Evolutionary conservation across 1,140 invertebrate genomes (phyloP).

Genomic region (Drosophila chauvacae): DNA sequence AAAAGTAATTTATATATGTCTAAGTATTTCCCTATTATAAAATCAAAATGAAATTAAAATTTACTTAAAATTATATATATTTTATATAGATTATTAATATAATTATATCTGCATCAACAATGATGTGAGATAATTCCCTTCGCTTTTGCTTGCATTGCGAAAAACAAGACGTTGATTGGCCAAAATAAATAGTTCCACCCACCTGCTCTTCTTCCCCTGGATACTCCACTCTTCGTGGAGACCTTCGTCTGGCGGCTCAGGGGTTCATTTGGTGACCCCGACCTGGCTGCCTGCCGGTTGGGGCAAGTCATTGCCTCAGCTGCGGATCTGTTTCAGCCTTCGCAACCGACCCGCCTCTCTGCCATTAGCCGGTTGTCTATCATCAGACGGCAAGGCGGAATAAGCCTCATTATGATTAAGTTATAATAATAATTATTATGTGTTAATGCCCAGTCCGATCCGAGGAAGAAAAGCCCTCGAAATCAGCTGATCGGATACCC

Average conservation of each 20-base stretch:
- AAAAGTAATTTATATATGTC: too few relatives aligned
- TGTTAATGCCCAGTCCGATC: slow-evolving; percentile 40
- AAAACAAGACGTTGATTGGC: not conserved
- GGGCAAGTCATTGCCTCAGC: slow-evolving; percentile 45
- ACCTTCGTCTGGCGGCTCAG: slow-evolving; percentile 25
- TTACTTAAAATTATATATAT: not conserved
- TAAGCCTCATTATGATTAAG: slow-evolving; percentile 48
- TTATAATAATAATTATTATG: slow-evolving; percentile 37
- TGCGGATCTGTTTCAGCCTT: slow-evolving; percentile 45
- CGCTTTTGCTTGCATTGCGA: not conserved
- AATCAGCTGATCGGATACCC: slow-evolving; percentile 8
- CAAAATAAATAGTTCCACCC: slow-evolving; percentile 1
- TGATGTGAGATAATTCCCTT: not conserved
- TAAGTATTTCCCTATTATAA: too few relatives aligned
- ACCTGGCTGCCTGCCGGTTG: slow-evolving; percentile 30
- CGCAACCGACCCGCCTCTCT: slow-evolving; percentile 23
- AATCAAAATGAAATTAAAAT: not conserved
- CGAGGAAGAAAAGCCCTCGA: slow-evolving; percentile 11
- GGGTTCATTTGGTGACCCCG: slow-evolving; percentile 51
- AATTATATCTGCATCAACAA: not conserved
- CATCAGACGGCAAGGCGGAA: slow-evolving; percentile 24
- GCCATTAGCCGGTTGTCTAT: slow-evolving; percentile 45
- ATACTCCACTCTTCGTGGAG: not conserved
- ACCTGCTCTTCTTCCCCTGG: slow-evolving; percentile 10
- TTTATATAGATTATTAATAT: not conserved